phyloP scores from a whole-genome alignment of 2,888 invertebrate species.

The Chrysotoxum bicinctum region DNA sequence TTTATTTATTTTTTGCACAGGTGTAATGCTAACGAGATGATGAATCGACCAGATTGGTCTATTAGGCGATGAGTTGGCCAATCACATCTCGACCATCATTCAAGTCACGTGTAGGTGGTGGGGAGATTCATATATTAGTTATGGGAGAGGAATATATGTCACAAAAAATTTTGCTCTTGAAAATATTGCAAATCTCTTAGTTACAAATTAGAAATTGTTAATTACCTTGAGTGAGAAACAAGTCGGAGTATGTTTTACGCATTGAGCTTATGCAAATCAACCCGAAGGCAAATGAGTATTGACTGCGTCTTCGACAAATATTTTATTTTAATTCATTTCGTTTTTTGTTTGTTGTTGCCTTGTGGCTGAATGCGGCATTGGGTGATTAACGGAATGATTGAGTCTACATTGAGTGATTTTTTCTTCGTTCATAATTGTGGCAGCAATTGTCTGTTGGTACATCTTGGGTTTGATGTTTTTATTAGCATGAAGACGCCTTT shows the following conservation, averaged over 20 bases:
- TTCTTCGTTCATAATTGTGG: slow-evolving; percentile 33
- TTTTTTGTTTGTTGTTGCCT: slow-evolving; percentile 8
- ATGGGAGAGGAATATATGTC: slow-evolving; percentile 46
- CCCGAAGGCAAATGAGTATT: slow-evolving; percentile 28
- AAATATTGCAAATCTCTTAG: slow-evolving; percentile 34
- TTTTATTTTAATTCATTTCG: neutral
- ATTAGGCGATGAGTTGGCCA: slow-evolving; percentile 60
- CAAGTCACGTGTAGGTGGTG: slow-evolving; percentile 44
- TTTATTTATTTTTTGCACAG: slow-evolving; percentile 34
- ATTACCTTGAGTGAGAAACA: slow-evolving; percentile 51
- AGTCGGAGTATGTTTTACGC: slow-evolving; percentile 37
- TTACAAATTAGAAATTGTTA: slow-evolving; percentile 55
- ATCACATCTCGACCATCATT: slow-evolving; percentile 64
- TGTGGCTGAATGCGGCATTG: slow-evolving; percentile 45
- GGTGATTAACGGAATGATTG: slow-evolving; percentile 62
- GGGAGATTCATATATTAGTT: slow-evolving; percentile 24
- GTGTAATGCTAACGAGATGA: slow-evolving; percentile 67
- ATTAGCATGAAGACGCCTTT: slow-evolving; percentile 56
- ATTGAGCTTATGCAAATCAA: slow-evolving; percentile 57
- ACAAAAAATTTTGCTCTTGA: slow-evolving; percentile 44
- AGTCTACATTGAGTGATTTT: slow-evolving; percentile 26
- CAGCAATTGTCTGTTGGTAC: slow-evolving; percentile 42
- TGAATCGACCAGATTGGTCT: slow-evolving; percentile 68
- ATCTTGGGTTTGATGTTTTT: slow-evolving; percentile 46
- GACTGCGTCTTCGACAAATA: slow-evolving; percentile 24